Evolutionary conservation across 2,888 invertebrate species (phyloP).

Genomic region (Dryomyza anilis): DNA sequence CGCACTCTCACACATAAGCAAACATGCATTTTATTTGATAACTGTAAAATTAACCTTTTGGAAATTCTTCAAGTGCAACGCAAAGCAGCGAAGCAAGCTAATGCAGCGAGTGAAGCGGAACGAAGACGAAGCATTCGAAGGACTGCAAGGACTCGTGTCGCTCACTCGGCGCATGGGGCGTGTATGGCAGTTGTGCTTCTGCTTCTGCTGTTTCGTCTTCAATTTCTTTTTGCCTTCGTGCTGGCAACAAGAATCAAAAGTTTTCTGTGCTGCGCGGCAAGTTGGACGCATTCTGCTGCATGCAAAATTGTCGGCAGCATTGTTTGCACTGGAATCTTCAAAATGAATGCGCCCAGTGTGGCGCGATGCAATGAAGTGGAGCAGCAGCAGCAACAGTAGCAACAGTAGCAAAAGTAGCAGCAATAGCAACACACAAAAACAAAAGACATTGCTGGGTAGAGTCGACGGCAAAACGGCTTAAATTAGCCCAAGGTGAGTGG

Average conservation of each 20-base stretch:
- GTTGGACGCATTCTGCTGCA: background rate
- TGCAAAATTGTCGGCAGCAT: slow-evolving; percentile 10
- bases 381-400: background rate
- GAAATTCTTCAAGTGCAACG: slow-evolving; percentile 38
- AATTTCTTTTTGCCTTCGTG: background rate
- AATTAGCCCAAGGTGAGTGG: slow-evolving; percentile 9
- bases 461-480: background rate
- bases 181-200: background rate
- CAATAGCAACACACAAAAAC: background rate
- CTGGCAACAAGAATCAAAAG: slow-evolving; percentile 3
- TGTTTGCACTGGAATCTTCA: slow-evolving; percentile 6
- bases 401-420: background rate
- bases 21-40: slow-evolving; percentile 36
- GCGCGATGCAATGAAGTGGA: background rate
- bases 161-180: background rate
- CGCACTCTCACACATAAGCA: background rate
- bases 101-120: slow-evolving; percentile 6
- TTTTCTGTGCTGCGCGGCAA: background rate
- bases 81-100: slow-evolving; percentile 31
- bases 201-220: background rate
- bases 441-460: background rate
- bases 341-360: slow-evolving; percentile 11
- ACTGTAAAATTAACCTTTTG: slow-evolving; percentile 47
- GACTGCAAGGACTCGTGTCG: slow-evolving; percentile 1
- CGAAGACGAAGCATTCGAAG: background rate